Base-by-base conservation (phyloP, 2,113 vertebrate genomes). In the Rhinogobius similis region DNA sequence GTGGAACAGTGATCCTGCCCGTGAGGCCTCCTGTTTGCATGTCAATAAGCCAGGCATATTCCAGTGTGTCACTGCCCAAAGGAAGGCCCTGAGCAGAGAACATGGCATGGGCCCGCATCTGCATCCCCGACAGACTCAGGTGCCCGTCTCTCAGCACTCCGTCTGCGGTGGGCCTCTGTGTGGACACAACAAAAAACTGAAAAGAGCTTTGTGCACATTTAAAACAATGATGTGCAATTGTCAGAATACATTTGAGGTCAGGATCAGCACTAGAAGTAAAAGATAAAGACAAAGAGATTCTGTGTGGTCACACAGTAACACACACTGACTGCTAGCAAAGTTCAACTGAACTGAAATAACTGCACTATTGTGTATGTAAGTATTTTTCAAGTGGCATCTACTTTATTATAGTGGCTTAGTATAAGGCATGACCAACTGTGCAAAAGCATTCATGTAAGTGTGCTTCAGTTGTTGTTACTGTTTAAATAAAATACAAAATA, bases 41-140 rank as follows among this genome's bases (percentile, higher is more conserved):
- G 71, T 99, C 98, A 52, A 99, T 98, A 32, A 99, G 91, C 98
- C 98, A 99, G 0, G 96, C 96, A 0, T 99, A 99, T 79, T 99
- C 98, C 67, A 99, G 82, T 0, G 96, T 96, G 71, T 98, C 95
- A 2, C 91, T 96, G 24, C 95, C 96, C 27, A 94, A 79, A 18
- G 96, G 95, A 53, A 99, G 87, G 10, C 96, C 96, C 84, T 99
- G 95, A 0, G 94, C 94, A 0, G 98, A 99, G 79, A 99, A 99
- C 97, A 99, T 98, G 41, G 97, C 98, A 0, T 99, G 97, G 21
- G 98, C 98, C 5, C 97, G 93, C 89, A 99, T 89, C 92, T 99
- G 98, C 75, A 99, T 91, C 20, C 98, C 97, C 0, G 97, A 97
- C 74, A 99, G 91, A 86, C 91, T 97, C 73, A 99, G 92, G 86